These are phyloP conservation scores for Plagodis dolabraria DNA, from an alignment of 2,888 invertebrate genomes.

Conservation along the genomic window DNA sequence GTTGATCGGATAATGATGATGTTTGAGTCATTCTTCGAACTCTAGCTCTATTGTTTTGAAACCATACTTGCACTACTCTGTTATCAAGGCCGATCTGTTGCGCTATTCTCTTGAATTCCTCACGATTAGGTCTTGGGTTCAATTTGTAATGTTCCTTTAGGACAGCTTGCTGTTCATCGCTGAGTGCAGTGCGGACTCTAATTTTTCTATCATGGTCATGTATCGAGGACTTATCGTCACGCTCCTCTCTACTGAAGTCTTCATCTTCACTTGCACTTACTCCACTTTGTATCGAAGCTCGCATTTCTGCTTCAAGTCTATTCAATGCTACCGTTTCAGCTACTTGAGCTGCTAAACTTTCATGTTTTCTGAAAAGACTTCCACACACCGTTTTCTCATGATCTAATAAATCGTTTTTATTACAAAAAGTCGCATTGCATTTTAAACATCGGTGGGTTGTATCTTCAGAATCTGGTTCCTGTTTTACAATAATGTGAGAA, in stretches of 20 bases:
- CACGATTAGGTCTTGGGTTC: constrained; percentile 97
- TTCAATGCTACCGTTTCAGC: constrained; percentile 87
- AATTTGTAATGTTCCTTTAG: constrained; percentile 95
- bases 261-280: constrained; percentile 87
- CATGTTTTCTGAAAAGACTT: constrained; percentile 85
- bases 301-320: constrained; percentile 78
- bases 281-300: constrained; percentile 78
- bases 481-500: constrained; percentile 62
- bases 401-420: constrained; percentile 86
- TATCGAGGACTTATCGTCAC: constrained; percentile 82
- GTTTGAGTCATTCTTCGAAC: constrained; percentile 88
- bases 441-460: constrained; percentile 78
- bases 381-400: constrained; percentile 89
- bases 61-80: constrained; percentile 97
- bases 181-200: constrained; percentile 96
- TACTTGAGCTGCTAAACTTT: constrained; percentile 91
- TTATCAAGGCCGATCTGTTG: constrained; percentile 90
- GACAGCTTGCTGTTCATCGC: constrained; percentile 95
- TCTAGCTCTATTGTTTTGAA: constrained; percentile 96
- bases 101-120: constrained; percentile 96
- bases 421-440: constrained; percentile 85
- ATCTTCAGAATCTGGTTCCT: constrained; percentile 72
- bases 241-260: constrained; percentile 78
- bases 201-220: constrained; percentile 91
- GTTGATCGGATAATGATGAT: constrained; percentile 87